These are phyloP conservation scores for Theristicus caerulescens DNA, from an alignment of 2,113 vertebrate species.

Conservation along the genomic window DNA sequence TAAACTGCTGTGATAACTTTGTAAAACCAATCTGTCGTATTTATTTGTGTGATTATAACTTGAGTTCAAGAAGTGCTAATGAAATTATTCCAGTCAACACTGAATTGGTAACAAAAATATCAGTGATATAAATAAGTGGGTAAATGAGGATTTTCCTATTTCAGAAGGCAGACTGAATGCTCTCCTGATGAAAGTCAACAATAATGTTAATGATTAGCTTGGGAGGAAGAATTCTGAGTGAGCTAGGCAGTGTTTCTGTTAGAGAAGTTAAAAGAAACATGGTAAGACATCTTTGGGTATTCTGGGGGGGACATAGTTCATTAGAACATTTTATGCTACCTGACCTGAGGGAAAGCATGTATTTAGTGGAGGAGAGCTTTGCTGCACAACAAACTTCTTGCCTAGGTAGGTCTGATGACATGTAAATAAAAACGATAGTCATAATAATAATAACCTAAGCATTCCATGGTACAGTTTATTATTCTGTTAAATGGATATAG, in stretches of 20 bases:
- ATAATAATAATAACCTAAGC: background rate
- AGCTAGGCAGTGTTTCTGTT: background rate
- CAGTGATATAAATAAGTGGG: background rate
- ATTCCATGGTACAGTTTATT: background rate
- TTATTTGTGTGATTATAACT: background rate
- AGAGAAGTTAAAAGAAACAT: background rate
- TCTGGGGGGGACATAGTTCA: background rate
- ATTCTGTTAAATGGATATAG: background rate
- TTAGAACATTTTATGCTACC: background rate
- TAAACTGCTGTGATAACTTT: background rate
- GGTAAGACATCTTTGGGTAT: background rate
- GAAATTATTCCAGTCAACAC: background rate
- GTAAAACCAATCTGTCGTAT: background rate
- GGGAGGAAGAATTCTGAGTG: background rate
- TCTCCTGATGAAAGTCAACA: background rate
- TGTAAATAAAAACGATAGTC: background rate
- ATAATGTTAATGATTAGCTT: background rate
- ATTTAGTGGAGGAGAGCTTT: background rate
- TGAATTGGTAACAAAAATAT: slow-evolving; percentile 20
- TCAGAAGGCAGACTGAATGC: background rate
- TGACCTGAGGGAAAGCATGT: background rate
- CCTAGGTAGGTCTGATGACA: background rate
- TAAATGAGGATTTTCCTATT: slow-evolving; percentile 17
- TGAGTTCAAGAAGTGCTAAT: slow-evolving; percentile 9
- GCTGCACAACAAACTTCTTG: background rate